Evolutionary conservation across 1,140 invertebrate genomes (phyloP), one percentile per base, ranked within the genome.

Genomic region (Drosophila repletoides): DNA sequence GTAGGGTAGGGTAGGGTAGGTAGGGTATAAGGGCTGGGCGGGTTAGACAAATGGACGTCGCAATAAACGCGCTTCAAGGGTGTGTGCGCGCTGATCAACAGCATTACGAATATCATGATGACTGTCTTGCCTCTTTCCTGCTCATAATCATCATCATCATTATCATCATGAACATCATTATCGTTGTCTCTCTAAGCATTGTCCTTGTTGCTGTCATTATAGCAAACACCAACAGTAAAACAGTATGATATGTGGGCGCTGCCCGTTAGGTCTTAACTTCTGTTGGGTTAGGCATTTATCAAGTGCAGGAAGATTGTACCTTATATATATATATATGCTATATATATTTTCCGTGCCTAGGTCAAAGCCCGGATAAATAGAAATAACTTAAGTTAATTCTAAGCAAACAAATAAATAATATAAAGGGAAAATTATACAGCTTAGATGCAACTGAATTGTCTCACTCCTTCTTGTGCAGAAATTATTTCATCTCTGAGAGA

Each of bases 1-100:
- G 14, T 9, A 19, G 12, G n/a, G 2, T 12, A 12, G 33, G 6
- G 14, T 6, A 5, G 6, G 10, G 29, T 9, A 5, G 14, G 17
- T 9, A 14, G 38, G 34, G 21, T 15, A 46, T n/a, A n/a, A n/a
- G n/a, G n/a, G n/a, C n/a, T n/a, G 49, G 33, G 29, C 22, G 22
- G 41, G 34, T 75, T 81, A 73, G 73, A 81, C 73, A 81, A 81
- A 81, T 81, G 79, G 64, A 81, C 69, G 74, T 61, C 59, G 59
- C 59, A 52, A 65, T 65, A 53, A 72, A 51, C 46, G 59, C 46
- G 38, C 29, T 52, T 40, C 36, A 36, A 65, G 77, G 72, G 73
- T 83, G 77, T 81, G 77, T 81, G 59, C 64, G 72, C 29, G 17
- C 74, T 79, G 77, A 81, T 81, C 77, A 81, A 83, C 72, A 74